phyloP scores from a whole-genome alignment of 2,888 invertebrate genomes.

The Coenonympha arcania region DNA sequence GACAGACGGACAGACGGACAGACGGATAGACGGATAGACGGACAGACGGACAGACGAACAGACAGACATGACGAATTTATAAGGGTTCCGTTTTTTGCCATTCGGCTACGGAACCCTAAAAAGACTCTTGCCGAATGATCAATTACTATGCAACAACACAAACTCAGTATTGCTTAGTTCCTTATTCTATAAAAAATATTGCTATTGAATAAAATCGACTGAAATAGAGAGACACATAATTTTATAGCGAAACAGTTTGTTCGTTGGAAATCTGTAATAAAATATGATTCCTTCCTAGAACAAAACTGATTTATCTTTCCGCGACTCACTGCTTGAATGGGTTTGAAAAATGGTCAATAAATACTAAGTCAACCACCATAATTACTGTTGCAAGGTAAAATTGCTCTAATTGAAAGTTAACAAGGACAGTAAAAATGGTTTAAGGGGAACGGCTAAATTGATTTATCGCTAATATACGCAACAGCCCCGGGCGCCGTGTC shows the following conservation, averaged over 20 bases:
- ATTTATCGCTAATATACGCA: conserved; percentile 48
- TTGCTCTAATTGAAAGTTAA: conserved; percentile 28
- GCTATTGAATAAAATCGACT: neutral
- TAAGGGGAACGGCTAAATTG: conserved; percentile 33
- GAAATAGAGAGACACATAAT: neutral
- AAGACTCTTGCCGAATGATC: no score
- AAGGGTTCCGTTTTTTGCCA: no score
- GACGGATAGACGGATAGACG: no score
- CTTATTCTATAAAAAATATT: neutral
- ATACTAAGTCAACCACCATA: conserved; percentile 24
- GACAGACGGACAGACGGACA: no score
- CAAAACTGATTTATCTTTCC: conserved; percentile 3
- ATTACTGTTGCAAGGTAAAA: conserved; percentile 25
- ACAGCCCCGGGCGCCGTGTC: conserved; percentile 44
- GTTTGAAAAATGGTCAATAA: conserved; percentile 24
- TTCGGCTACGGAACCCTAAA: no score
- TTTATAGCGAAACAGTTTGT: neutral
- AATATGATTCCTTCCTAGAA: neutral
- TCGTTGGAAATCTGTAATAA: neutral
- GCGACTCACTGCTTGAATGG: conserved; percentile 7
- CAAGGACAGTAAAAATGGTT: conserved; percentile 25
- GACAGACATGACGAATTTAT: no score
- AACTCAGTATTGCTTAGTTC: neutral
- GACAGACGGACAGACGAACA: no score
- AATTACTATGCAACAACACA: no score